These are phyloP conservation scores for Caenorhabditis auriculariae DNA, from an alignment of 2,888 invertebrate genomes.

Conservation along the genomic window DNA sequence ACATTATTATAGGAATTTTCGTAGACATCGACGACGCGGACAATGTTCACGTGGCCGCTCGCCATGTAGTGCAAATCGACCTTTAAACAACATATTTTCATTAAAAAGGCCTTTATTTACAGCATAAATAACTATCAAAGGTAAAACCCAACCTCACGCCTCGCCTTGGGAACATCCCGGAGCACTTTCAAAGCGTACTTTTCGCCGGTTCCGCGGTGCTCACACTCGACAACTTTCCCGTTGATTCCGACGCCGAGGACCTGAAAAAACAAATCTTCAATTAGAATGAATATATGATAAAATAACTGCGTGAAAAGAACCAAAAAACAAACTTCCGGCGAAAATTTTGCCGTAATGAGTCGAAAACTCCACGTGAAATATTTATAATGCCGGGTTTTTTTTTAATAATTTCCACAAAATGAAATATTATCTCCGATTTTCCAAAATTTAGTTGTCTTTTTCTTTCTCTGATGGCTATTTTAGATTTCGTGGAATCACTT, in stretches of 20 bases:
- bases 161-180: constrained; percentile 86
- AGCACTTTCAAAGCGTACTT: constrained; percentile 91
- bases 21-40: constrained; percentile 88
- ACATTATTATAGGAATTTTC: constrained; percentile 91
- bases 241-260: constrained; percentile 95
- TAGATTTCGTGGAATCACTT: too few relatives aligned
- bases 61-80: constrained; percentile 94
- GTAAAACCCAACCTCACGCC: constrained; percentile 72
- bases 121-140: not conserved
- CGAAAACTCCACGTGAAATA: too few relatives aligned
- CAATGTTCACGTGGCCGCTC: constrained; percentile 87
- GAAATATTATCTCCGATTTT: too few relatives aligned
- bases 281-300: too few relatives aligned
- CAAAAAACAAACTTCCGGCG: too few relatives aligned
- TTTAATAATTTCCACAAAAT: too few relatives aligned
- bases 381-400: too few relatives aligned
- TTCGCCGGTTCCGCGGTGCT: constrained; percentile 75
- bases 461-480: too few relatives aligned
- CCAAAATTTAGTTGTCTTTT: too few relatives aligned
- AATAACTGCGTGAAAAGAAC: too few relatives aligned
- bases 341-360: too few relatives aligned
- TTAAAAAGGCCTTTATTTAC: not conserved
- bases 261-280: too few relatives aligned
- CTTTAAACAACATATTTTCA: constrained; percentile 14
- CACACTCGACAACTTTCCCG: constrained; percentile 96